Evolutionary conservation across 2,113 vertebrate species (phyloP).

Genomic region (Planiliza haematocheilus): DNA sequence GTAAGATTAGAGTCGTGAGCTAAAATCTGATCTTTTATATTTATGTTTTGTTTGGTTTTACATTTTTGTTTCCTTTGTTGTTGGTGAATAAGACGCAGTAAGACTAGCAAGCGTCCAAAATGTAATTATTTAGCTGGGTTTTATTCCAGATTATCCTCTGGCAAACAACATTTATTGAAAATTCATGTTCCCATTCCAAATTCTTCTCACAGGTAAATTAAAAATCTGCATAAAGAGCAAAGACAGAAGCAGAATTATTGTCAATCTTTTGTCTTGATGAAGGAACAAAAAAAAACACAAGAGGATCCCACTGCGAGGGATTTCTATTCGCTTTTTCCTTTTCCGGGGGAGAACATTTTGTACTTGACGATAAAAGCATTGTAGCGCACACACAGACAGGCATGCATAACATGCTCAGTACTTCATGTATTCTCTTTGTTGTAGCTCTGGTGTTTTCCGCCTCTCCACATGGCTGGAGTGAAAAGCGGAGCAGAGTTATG

Average conservation of each 20-base stretch:
- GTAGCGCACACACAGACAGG: conserved; percentile 6
- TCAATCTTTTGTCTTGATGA: conserved; percentile 9
- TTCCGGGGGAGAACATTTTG: conserved; percentile 52
- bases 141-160: too few relatives aligned
- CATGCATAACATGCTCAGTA: neutral
- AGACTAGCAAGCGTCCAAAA: too few relatives aligned
- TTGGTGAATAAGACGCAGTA: too few relatives aligned
- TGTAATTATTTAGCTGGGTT: too few relatives aligned
- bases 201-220: neutral
- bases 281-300: conserved; percentile 7
- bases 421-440: conserved; percentile 50
- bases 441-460: conserved; percentile 38
- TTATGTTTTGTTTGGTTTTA: too few relatives aligned
- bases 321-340: conserved; percentile 23
- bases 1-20: conserved; percentile 80
- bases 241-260: neutral
- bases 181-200: neutral
- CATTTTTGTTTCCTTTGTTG: too few relatives aligned
- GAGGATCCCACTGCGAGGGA: conserved; percentile 9
- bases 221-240: neutral
- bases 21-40: too few relatives aligned
- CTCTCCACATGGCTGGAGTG: conserved; percentile 55
- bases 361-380: conserved; percentile 28
- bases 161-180: too few relatives aligned
- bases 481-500: conserved; percentile 53